Evolutionary conservation across 2,797 vertebrate genomes (phyloP), one percentile per base, ranked within the genome.

Genomic region (Halcyon smyrnensis): DNA sequence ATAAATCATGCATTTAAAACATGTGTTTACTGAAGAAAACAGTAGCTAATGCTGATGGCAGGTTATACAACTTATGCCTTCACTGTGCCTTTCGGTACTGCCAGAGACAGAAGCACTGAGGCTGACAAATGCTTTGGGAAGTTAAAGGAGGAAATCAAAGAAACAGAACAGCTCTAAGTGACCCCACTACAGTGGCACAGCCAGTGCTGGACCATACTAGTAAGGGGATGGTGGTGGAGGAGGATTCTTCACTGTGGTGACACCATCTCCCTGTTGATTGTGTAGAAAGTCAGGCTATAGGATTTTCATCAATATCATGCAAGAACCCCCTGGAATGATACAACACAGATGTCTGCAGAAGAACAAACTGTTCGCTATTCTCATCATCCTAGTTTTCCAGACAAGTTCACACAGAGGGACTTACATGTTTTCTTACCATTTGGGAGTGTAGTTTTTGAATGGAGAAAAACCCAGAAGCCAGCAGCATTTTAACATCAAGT

Each of bases 131-230:
- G 19, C 25, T 43, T 90, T 89, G 81, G 56, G 79, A 71, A 78
- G 27, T 30, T 46, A 59, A 71, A 79, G 30, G 15, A 75, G 36
- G 11, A 79, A 85, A 87, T 23, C 2, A 56, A 30, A 71, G 65
- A 71, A 71, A 56, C 3, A 46, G 11, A 45, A n/a, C 32, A 67
- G 20, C 30, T 34, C 10, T 21, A 48, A 50, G 32, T 51, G 36
- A 39, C 21, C 36, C 17, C 45, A 28, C 2, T 4, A 16, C 11
- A 50, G 28, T 19, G 51, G 11, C 51, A 70, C 9, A 41, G 53
- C 11, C 63, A 74, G 25, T 0, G 0, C 28, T 57, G 57, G 57
- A 78, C 36, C 0, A 0, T 80, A 86, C 10, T 37, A 56, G 39
- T 45, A 65, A 32, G 23, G 82, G 16, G 39, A 34, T 56, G 15